A percentile compares a stretch with the other conserved stretches of the same genome.
Evolutionary conservation across 2,113 vertebrate species (phyloP).

Genomic region (Axis porcinus): DNA sequence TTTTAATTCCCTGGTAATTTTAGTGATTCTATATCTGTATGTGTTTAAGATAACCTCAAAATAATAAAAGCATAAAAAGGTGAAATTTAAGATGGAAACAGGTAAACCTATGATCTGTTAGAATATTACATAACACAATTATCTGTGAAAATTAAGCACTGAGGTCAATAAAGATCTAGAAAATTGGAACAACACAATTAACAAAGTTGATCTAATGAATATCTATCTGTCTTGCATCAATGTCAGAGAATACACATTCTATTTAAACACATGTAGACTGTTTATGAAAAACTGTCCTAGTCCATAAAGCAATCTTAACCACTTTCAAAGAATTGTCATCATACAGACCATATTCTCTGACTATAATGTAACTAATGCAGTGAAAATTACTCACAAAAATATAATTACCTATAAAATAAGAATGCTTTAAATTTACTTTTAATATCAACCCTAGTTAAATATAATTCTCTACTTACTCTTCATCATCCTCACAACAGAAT

Average conservation of each 20-base stretch:
- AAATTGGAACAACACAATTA: neutral
- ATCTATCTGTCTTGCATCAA: neutral
- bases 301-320: neutral
- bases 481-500: neutral
- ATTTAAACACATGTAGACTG: neutral
- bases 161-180: neutral
- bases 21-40: neutral
- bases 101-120: neutral
- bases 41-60: neutral
- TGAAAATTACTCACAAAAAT: neutral
- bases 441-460: neutral
- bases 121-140: neutral
- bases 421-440: neutral
- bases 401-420: neutral
- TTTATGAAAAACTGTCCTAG: neutral
- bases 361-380: neutral
- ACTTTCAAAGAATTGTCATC: neutral
- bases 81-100: neutral
- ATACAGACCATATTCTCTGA: neutral
- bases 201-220: neutral
- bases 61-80: neutral
- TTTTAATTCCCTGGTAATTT: neutral
- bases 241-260: neutral
- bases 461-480: neutral
- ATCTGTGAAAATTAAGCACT: neutral